Evolutionary conservation across 2,797 vertebrate species (phyloP).

Genomic region (Liasis olivaceus): DNA sequence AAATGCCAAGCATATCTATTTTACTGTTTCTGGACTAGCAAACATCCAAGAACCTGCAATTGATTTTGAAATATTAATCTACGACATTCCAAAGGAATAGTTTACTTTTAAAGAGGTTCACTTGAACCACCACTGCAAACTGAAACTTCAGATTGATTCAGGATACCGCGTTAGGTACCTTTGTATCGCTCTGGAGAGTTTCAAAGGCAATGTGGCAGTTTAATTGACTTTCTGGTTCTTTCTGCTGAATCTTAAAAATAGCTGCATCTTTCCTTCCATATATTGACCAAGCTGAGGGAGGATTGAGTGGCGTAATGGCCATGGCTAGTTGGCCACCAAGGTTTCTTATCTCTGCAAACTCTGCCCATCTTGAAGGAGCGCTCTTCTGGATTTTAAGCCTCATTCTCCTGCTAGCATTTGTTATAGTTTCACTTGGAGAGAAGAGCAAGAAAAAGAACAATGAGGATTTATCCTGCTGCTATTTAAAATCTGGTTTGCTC

Average conservation of each 20-base stretch:
- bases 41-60: not conserved
- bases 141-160: not conserved
- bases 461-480: not conserved
- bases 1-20: not conserved
- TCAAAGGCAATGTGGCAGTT: not conserved
- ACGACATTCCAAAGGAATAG: not conserved
- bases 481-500: not conserved
- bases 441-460: not conserved
- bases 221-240: not conserved
- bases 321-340: not conserved
- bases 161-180: not conserved
- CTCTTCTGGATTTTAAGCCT: not conserved
- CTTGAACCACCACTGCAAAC: not conserved
- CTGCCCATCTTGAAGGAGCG: not conserved
- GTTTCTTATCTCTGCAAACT: not conserved
- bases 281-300: not conserved
- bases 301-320: not conserved
- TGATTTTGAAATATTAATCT: not conserved
- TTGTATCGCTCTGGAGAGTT: not conserved
- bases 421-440: not conserved
- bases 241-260: not conserved
- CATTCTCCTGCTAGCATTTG: not conserved
- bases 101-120: not conserved
- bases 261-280: not conserved
- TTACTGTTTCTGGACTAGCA: not conserved